phyloP scores from a whole-genome alignment of 2,113 vertebrate species.

The Tympanuchus pallidicinctus region DNA sequence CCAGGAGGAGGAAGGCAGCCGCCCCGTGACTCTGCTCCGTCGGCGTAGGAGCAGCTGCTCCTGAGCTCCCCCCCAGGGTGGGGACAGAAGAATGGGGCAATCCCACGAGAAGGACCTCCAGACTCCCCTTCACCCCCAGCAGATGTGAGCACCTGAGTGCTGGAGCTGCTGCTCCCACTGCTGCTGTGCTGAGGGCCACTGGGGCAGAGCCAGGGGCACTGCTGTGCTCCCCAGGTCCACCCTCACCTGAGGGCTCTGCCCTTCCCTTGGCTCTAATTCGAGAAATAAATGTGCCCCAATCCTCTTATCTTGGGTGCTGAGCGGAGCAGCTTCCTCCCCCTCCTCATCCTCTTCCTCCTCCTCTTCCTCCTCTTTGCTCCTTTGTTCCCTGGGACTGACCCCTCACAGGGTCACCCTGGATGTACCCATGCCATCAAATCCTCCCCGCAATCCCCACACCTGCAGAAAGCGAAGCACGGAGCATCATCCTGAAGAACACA shows the following conservation, averaged over 20 bases:
- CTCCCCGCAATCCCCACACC: background rate
- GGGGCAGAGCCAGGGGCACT: background rate
- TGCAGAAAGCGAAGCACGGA: background rate
- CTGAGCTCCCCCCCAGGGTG: background rate
- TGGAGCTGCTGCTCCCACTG: background rate
- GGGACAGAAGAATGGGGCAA: background rate
- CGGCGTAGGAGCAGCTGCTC: slow-evolving; percentile 81
- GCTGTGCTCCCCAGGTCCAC: background rate
- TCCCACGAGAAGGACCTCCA: background rate
- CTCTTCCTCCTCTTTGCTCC: too few relatives aligned
- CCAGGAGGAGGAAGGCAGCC: slow-evolving; percentile 73
- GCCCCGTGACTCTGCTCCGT: slow-evolving; percentile 64
- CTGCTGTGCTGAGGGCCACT: rapidly evolving
- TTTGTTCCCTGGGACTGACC: too few relatives aligned
- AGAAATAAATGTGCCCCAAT: background rate
- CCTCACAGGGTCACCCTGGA: rapidly evolving
- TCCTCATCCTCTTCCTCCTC: background rate
- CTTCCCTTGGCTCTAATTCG: background rate
- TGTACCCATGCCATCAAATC: background rate
- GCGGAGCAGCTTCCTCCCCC: background rate
- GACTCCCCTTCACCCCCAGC: background rate
- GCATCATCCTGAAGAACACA: background rate
- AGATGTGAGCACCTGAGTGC: too few relatives aligned
- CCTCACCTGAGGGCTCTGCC: background rate
- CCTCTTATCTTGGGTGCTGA: background rate